Conservation (phyloP, 2,797 vertebrate species). For the Neoniphon sammara region DNA sequence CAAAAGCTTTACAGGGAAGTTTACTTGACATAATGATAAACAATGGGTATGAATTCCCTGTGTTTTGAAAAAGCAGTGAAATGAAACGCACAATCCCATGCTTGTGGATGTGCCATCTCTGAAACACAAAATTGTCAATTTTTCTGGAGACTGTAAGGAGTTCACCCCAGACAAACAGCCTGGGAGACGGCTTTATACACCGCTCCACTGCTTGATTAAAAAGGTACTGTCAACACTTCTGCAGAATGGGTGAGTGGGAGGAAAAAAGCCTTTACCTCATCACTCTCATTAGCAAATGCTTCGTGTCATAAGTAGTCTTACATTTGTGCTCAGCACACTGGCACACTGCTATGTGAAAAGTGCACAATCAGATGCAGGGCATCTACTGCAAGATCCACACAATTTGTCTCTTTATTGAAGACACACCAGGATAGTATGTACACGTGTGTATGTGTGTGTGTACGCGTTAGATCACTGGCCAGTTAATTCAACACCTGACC, state of each 20-base stretch:
- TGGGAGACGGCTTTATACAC: constrained; percentile 11
- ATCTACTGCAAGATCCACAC: not conserved
- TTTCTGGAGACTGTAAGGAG: constrained; percentile 8
- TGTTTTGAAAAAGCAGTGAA: not conserved
- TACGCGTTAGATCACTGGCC: constrained; percentile 11
- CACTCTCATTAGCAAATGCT: constrained; percentile 22
- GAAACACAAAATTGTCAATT: not conserved
- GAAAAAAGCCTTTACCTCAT: constrained; percentile 1
- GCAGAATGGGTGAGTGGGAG: constrained; percentile 1
- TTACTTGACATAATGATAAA: not conserved
- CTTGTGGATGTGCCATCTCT: not conserved
- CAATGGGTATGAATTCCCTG: not conserved
- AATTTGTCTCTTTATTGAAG: constrained; percentile 22
- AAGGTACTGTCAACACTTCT: constrained; percentile 23
- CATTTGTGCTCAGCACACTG: constrained; percentile 3
- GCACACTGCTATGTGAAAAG: constrained; percentile 32
- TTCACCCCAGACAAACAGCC: constrained; percentile 31
- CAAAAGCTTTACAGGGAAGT: not conserved
- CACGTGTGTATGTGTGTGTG: not conserved
- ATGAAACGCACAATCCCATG: not conserved
- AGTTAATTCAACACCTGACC: constrained; percentile 52
- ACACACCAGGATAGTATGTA: not conserved
- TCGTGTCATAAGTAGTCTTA: constrained; percentile 14
- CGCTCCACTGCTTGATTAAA: constrained; percentile 24
- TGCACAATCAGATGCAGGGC: constrained; percentile 18